Evolutionary conservation across 2,797 vertebrate species (phyloP), one percentile per base, ranked within the genome.

Genomic region (Enteromius unitaeniatus): DNA sequence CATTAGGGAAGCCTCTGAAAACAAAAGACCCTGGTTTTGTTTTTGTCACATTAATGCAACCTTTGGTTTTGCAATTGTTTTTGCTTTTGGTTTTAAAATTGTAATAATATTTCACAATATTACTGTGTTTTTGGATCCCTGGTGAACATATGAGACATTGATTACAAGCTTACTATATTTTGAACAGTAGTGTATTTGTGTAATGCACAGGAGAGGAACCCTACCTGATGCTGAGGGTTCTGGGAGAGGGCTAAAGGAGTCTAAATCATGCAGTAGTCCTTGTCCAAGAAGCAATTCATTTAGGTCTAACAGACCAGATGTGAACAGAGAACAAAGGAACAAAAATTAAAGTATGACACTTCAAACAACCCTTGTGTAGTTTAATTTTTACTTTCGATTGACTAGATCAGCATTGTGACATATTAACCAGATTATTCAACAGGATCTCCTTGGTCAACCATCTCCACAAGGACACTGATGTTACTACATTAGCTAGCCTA

Each of bases 161-260:
- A 26, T 45, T 6, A 37, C 19, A 40, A 40, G 15, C 68, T 6
- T 15, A 47, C 40, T 45, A 65, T 49, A 9, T 65, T 28, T 65
- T 76, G 14, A 64, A 47, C 13, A 42, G n/a, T 62, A 40, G n/a
- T 8, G 37, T 42, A 62, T 62, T 64, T 28, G 21, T 42, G 21
- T 19, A 72, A 42, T 28, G 37, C 19, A 8, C 40, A 31, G 15
- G 53, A 70, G 23, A 55, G 21, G 28, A 77, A 68, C 49, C 53
- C 15, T 94, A 98, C 97, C 96, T 95, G 96, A 95, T 81, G 93
- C 90, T 26, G 94, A 95, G 1, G 95, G 95, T 85, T 97, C 95
- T 76, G 95, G 94, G 75, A 96, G 90, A 2, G 96, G 96, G 79
- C 93, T 95, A 79, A 95, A 91, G 84, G 94, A 91, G 75, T 94